A percentile compares a stretch with the other conserved stretches of the same genome.
phyloP scores from a whole-genome alignment of 2,113 vertebrate genomes.

The Ceratotherium simum region DNA sequence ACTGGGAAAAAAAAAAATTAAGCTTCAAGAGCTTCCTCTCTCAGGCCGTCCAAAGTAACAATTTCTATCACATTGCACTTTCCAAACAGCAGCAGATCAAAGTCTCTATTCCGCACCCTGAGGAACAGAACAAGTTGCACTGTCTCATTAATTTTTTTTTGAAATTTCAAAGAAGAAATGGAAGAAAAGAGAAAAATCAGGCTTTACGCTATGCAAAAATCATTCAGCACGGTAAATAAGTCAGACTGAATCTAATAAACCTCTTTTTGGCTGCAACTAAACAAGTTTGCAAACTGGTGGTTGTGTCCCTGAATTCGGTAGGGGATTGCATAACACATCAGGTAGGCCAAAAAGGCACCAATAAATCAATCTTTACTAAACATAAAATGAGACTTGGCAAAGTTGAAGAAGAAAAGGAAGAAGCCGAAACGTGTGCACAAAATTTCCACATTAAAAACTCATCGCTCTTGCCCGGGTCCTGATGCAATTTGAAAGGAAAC shows the following conservation, averaged over 20 bases:
- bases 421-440: slow-evolving; percentile 79
- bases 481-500: slow-evolving; percentile 86
- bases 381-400: slow-evolving; percentile 85
- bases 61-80: background rate
- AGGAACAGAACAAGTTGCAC: background rate
- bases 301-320: slow-evolving; percentile 72
- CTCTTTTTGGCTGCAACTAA: slow-evolving; percentile 67
- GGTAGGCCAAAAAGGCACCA: slow-evolving; percentile 84
- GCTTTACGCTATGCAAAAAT: slow-evolving; percentile 65
- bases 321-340: slow-evolving; percentile 82
- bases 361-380: slow-evolving; percentile 86
- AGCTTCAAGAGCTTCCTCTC: background rate
- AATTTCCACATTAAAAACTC: slow-evolving; percentile 91
- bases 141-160: background rate
- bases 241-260: slow-evolving; percentile 78
- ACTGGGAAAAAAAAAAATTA: background rate
- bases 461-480: slow-evolving; percentile 82
- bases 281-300: slow-evolving; percentile 72
- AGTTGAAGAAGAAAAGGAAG: slow-evolving; percentile 75
- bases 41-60: background rate
- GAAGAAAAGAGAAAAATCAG: background rate
- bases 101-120: background rate
- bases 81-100: slow-evolving; percentile 3
- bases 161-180: slow-evolving; percentile 42
- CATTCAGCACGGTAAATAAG: slow-evolving; percentile 72